Evolutionary conservation across 2,797 vertebrate genomes (phyloP), one percentile per base, ranked within the genome.

Genomic region (Sitta carolinensis): DNA sequence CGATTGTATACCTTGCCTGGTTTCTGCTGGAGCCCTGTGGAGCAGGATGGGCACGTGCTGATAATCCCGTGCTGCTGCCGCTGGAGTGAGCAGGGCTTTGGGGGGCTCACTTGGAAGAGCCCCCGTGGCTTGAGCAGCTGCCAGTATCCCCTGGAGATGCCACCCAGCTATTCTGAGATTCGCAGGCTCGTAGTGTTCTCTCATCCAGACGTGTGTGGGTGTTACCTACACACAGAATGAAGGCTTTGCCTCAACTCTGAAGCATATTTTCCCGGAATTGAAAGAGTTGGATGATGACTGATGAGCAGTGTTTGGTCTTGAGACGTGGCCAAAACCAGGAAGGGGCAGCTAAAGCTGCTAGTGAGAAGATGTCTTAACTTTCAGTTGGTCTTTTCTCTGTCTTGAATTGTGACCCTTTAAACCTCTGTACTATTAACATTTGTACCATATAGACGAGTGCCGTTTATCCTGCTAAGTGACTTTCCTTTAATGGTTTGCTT

Each of bases 171-270:
- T 95, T 93, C 87, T 5, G 19, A 83, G 90, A 26, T 45, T 73
- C 47, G 7, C 90, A 91, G 91, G 95, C 95, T 96, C 85, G 1
- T 87, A 10, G 87, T 84, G 95, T 96, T 96, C 95, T 94, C 89
- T 95, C 80, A 62, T 86, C 87, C 85, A 96, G 96, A 94, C 93
- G 2, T 54, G 89, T 84, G 95, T 94, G 81, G 96, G 96, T 93
- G 95, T 94, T 54, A 61, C 70, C 93, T 88, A 94, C 95, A 77
- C 67, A 34, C 42, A 20, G 87, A 45, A 40, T 70, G 34, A 5
- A 74, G 72, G 79, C 64, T 83, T 70, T 64, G 82, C 32, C 62
- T 85, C 27, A 54, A 52, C 57, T 89, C 68, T 32, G 0, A 64
- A 80, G 30, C 7, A 5, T 25, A 21, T 83, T 87, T 95, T 32